Base-by-base conservation (phyloP, 1,140 invertebrate species). In the Neodiprion fabricii region DNA sequence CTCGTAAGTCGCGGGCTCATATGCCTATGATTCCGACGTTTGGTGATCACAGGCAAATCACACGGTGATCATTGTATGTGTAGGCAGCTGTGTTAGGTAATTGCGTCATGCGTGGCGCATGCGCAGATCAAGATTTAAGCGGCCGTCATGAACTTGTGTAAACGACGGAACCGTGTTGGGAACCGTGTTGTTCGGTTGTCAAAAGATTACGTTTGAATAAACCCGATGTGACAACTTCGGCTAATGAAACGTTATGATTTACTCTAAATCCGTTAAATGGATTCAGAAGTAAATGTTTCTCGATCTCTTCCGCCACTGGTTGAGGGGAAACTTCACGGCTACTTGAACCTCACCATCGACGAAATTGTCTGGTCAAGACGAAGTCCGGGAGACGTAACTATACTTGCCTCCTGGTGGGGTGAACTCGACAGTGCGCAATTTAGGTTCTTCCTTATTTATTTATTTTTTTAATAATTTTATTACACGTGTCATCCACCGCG, bases 361-460 rank as follows among this genome's bases (percentile, higher is more conserved):
- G 81, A 87, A 78, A 76, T 88, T 40, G 69, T 87, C 74, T 88
- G 85, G 85, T 77, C 73, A 0, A 80, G 80, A 72, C 82, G 67
- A 78, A 82, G 23, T 78, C 79, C 81, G 1, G 81, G 80, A 61
- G 79, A 84, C 74, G 80, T 86, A 53, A 83, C 70, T 7, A 80
- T 87, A 48, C 75, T 85, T 4, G 82, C 79, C 53, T 83, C 80
- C 70, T 88, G 86, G 86, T 88, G 87, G 86, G 87, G 87, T 70
- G 86, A 88, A 74, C 76, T 77, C 10, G 78, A 82, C 71, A 83
- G 79, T 77, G 78, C 81, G 67, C 74, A 82, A 70, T 87, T 88
- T 73, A 86, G 84, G 85, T 87, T 77, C 78, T 67, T 76, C 72
- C 73, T 17, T 17, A 61, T 61, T 61, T 61, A 61, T 61, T 61